These are phyloP conservation scores for Podarcis raffonei DNA, from an alignment of 2,113 vertebrate genomes.

Conservation along the genomic window DNA sequence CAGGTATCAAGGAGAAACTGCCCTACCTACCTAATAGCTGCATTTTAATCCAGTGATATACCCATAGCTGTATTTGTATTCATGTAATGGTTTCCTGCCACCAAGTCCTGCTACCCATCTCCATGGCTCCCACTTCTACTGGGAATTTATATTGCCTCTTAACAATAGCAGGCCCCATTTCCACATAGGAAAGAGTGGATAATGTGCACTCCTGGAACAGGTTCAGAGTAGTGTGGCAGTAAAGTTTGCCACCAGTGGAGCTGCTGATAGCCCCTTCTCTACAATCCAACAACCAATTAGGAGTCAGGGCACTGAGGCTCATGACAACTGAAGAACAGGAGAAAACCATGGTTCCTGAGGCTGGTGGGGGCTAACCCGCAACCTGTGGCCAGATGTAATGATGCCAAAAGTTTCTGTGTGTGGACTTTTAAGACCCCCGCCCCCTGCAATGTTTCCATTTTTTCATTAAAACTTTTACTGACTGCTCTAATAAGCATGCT, in stretches of 20 bases:
- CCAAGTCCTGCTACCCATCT: neutral
- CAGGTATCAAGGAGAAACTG: neutral
- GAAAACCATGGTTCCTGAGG: too few species aligned
- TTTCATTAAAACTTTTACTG: too few species aligned
- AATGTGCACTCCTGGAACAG: neutral
- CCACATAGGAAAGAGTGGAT: neutral
- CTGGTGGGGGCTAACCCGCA: too few species aligned
- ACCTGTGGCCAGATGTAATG: neutral
- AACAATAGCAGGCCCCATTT: neutral
- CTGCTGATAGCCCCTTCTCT: neutral
- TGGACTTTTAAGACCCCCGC: too few species aligned
- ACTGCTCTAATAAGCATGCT: too few species aligned
- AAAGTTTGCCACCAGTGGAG: too few species aligned
- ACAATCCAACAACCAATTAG: neutral
- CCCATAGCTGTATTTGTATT: neutral
- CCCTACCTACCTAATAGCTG: neutral
- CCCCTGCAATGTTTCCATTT: too few species aligned
- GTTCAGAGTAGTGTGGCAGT: neutral
- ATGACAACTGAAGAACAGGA: neutral
- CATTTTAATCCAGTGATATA: neutral
- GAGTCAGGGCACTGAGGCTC: neutral
- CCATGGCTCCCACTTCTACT: neutral
- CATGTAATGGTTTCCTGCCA: neutral
- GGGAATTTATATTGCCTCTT: neutral
- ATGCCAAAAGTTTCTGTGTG: too few species aligned